A percentile compares a stretch with the other conserved stretches of the same genome.
Conservation (phyloP, 2,113 vertebrate genomes). For the Mirounga angustirostris region DNA sequence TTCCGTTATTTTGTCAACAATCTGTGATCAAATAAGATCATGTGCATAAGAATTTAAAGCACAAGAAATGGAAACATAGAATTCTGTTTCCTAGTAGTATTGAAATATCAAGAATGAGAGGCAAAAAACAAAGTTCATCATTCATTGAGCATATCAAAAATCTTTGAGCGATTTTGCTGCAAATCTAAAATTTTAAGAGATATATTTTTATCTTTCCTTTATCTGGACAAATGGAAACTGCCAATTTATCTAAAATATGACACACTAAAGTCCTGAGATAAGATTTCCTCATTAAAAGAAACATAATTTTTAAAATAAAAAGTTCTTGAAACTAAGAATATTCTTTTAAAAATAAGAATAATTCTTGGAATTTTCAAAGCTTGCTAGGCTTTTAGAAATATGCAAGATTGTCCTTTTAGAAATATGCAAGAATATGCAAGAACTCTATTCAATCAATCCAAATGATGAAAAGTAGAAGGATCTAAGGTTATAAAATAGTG, state of each 20-base stretch:
- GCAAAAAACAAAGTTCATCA: not conserved
- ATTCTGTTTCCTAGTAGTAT: not conserved
- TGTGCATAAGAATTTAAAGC: slow-evolving; percentile 37
- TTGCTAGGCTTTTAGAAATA: not conserved
- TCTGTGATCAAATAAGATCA: slow-evolving; percentile 9
- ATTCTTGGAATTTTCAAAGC: not conserved
- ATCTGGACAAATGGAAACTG: not conserved
- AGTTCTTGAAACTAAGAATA: not conserved
- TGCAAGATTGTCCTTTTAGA: not conserved
- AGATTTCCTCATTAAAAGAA: not conserved
- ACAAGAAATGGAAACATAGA: not conserved
- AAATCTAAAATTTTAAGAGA: slow-evolving; percentile 5
- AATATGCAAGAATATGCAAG: not conserved
- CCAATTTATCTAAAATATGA: not conserved
- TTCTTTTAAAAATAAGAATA: not conserved
- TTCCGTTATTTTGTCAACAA: slow-evolving; percentile 55
- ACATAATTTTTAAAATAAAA: not conserved
- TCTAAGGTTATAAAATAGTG: not conserved
- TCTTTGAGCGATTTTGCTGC: not conserved
- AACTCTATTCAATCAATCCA: not conserved
- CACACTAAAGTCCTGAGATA: not conserved
- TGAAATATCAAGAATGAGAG: not conserved
- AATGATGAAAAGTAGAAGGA: not conserved
- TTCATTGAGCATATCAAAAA: not conserved
- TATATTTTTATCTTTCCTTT: not conserved